Evolutionary conservation across 2,888 invertebrate species (phyloP).

Genomic region (Nysson spinosus): DNA sequence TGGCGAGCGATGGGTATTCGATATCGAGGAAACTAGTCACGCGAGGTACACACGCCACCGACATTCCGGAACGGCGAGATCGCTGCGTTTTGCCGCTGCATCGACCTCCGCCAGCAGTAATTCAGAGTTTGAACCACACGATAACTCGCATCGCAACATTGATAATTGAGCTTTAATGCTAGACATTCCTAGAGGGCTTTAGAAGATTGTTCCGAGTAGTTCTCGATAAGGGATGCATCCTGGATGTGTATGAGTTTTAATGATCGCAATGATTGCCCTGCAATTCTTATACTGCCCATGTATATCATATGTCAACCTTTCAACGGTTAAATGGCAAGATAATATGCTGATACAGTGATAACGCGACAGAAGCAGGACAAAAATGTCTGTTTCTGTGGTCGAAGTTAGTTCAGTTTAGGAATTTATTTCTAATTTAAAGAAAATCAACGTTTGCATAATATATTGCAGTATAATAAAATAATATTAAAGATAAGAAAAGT

Average conservation of each 20-base stretch:
- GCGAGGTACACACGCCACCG: conserved; percentile 58
- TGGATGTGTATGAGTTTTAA: conserved; percentile 10
- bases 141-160: conserved; percentile 28
- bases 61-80: conserved; percentile 53
- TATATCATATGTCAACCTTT: no score
- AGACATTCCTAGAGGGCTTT: conserved; percentile 24
- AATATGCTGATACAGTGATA: no score
- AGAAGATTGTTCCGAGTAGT: conserved; percentile 26
- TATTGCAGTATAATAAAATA: no score
- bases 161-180: conserved; percentile 37
- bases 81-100: conserved; percentile 35
- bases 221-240: conserved; percentile 5
- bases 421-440: no score
- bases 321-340: no score
- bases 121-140: conserved; percentile 24
- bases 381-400: no score
- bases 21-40: conserved; percentile 61
- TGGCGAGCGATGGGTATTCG: conserved; percentile 54
- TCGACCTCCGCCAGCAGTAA: conserved; percentile 28
- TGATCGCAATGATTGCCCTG: no score
- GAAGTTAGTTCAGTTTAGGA: no score
- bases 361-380: no score
- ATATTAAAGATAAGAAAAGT: no score
- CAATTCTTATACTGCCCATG: no score
- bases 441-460: no score